These are phyloP conservation scores for Bucorvus abyssinicus DNA, from an alignment of 2,797 vertebrate genomes.

Conservation along the genomic window DNA sequence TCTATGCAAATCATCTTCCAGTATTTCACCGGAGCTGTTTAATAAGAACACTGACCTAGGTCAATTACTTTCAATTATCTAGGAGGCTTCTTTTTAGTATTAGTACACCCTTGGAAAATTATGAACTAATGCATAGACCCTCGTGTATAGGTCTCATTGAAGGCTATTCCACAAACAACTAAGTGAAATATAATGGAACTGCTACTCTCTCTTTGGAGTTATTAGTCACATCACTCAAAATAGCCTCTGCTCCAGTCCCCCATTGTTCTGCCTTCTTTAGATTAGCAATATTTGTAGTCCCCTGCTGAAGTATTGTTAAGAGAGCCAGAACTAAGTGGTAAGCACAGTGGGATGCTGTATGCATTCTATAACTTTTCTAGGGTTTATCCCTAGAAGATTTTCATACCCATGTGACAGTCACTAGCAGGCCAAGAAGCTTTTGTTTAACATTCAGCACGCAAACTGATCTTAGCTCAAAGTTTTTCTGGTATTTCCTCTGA, in stretches of 20 bases:
- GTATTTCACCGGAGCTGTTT: background rate
- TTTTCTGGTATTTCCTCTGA: background rate
- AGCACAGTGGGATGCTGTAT: background rate
- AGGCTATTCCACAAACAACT: background rate
- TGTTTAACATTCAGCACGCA: background rate
- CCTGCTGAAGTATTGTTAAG: background rate
- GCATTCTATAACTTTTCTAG: background rate
- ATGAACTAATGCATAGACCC: background rate
- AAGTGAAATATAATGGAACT: background rate
- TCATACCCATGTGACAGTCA: background rate
- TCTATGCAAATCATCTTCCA: background rate
- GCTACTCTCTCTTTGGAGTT: background rate
- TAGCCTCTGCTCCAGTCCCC: background rate
- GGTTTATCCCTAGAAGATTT: background rate
- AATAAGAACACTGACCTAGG: background rate
- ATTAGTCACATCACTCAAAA: background rate
- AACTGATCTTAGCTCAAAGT: background rate
- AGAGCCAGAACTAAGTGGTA: background rate
- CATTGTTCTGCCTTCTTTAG: background rate
- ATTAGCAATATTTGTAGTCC: background rate
- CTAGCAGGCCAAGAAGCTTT: background rate
- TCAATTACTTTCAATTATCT: conserved; percentile 12
- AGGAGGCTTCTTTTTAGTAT: background rate
- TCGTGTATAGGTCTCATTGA: background rate
- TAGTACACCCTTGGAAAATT: background rate